Evolutionary conservation across 53 echinoderm and acorn worm species (phyloP).

Genomic region (Henricia sp.): DNA sequence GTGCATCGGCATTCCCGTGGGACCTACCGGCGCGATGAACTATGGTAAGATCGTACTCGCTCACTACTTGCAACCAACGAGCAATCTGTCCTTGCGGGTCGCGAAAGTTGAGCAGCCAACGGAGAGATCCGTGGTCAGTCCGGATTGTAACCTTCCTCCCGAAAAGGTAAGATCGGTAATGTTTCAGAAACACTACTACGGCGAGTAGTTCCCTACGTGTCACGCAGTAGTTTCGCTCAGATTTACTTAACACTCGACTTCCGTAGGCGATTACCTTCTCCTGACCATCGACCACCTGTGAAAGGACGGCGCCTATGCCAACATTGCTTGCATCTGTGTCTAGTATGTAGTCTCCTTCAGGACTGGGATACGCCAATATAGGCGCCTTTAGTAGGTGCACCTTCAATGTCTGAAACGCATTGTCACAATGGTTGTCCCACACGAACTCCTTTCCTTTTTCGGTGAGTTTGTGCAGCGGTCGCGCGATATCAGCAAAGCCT

Average conservation of each 20-base stretch:
- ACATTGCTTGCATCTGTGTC: constrained; percentile 18
- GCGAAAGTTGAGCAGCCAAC: constrained; percentile 43
- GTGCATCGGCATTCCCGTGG: constrained; percentile 41
- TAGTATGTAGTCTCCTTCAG: no score
- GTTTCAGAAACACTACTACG: constrained; percentile 37
- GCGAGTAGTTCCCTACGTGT: constrained; percentile 56
- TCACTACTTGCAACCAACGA: constrained; percentile 35
- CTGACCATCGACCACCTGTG: constrained; percentile 51
- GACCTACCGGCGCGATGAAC: constrained; percentile 30
- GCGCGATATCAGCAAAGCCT: no score
- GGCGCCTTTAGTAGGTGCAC: no score
- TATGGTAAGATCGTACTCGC: constrained; percentile 38
- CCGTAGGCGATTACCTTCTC: constrained; percentile 52
- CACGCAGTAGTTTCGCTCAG: constrained; percentile 56
- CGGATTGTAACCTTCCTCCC: constrained; percentile 27
- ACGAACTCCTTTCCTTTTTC: no score
- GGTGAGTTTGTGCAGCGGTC: no score
- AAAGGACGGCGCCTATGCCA: constrained; percentile 62
- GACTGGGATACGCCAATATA: no score
- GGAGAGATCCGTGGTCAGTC: constrained; percentile 39
- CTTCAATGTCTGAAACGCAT: no score
- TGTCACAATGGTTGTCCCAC: no score
- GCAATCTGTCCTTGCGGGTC: constrained; percentile 53
- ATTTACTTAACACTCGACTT: constrained; percentile 44
- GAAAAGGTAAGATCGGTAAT: constrained; percentile 20